Base-by-base conservation (phyloP, 2,888 invertebrate species). In the Candidula unifasciata region DNA sequence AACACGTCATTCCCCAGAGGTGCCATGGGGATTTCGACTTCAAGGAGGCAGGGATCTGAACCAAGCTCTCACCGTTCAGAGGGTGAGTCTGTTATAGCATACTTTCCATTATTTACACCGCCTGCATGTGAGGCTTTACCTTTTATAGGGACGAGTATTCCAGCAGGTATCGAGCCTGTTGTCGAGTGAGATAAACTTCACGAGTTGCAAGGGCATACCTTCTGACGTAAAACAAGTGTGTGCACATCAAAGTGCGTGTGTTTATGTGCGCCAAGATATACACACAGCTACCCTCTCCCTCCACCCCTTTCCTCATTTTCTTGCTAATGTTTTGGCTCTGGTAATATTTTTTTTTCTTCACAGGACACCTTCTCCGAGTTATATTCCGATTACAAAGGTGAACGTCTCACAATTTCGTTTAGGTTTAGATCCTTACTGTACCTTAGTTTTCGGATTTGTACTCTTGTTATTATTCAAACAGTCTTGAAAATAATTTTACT, bases 21-120 rank as follows among this genome's bases (percentile, higher is more conserved):
- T 92, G 85, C 92, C 93, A 79, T 94, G 94, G 94, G 94, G 94
- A 83, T 93, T 94, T 89, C 90, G 94, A 35, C 89, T 94, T 80
- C 93, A 94, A 89, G 94, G 93, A 71, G 94, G 93, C 77, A 92
- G 91, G 90, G 93, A 93, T 87, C 89, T 93, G 80, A 91, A 91
- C 76, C 89, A 91, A 82, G 89, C 92, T 71, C 91, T 93, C 21
- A 89, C 91, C 73, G 90, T 94, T 60, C 93, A 94, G 88, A 88
- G 93, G 92, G 94, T 93, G 88, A 93, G 93, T 92, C 27, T 64
- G n/a, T 54, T 57, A 30, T 44, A n/a, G 77, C 78, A 76, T 82
- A 71, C 66, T 52, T 82, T 24, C 73, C 27, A 82, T 57, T 68
- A 68, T 30, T n/a, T 69, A 80, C 80, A 73, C 30, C 73, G 76